Percentiles rank a stretch among this genome's conserved stretches.
These are phyloP conservation scores for Chaetodon trifasciatus DNA, from an alignment of 2,797 vertebrate genomes.

Conservation along the genomic window DNA sequence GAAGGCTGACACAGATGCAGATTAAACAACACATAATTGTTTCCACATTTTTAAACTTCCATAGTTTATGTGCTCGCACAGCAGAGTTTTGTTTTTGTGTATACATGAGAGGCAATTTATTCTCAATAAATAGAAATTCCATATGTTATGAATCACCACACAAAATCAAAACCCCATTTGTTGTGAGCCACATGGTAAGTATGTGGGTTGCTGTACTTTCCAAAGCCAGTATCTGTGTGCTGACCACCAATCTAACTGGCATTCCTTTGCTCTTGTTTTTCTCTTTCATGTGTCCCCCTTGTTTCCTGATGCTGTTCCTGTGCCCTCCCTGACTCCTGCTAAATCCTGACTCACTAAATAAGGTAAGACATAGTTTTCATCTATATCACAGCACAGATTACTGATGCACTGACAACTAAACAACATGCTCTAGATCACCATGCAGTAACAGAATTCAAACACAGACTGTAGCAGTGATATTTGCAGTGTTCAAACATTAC, in stretches of 20 bases:
- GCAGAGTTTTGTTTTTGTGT: neutral
- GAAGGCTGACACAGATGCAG: neutral
- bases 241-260: conserved; percentile 71
- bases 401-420: conserved; percentile 8
- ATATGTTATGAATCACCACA: conserved; percentile 16
- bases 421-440: neutral
- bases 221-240: conserved; percentile 45
- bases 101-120: neutral
- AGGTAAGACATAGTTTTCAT: conserved; percentile 82
- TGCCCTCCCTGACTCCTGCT: conserved; percentile 36
- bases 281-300: conserved; percentile 74
- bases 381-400: conserved; percentile 6
- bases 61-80: conserved; percentile 8
- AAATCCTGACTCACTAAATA: conserved; percentile 66
- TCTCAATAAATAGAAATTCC: neutral
- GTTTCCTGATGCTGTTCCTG: conserved; percentile 48
- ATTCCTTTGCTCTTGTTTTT: conserved; percentile 62
- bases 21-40: neutral
- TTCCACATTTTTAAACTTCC: neutral
- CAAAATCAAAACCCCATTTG: neutral
- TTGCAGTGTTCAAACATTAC: conserved; percentile 7
- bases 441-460: neutral
- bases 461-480: neutral
- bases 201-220: conserved; percentile 49
- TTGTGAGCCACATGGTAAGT: conserved; percentile 75